Base-by-base conservation (phyloP, 2,113 vertebrate species). In the Paralichthys olivaceus region DNA sequence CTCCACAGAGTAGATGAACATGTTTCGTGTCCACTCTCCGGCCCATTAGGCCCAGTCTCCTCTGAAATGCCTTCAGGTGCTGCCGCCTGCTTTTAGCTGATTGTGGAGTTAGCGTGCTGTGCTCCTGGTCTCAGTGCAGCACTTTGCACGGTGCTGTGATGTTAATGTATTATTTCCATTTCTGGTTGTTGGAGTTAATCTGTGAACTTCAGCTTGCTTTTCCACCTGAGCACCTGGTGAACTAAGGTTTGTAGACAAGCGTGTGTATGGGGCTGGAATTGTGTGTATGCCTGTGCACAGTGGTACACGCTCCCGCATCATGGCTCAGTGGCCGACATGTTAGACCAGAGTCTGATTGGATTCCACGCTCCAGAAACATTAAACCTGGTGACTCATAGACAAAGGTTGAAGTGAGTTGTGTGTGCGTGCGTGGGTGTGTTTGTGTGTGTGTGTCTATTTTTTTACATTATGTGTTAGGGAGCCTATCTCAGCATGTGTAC, bases 301-400 rank as follows among this genome's bases (percentile, higher is more conserved):
- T 11, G 40, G 12, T 70, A 49, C 49, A 25, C 25, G 62, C 47
- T 29, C 28, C 34, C 28, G 28, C 63, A 13, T 67, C 43, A 53
- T 11, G 23, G 74, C 83, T 89, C 64, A 77, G 68, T 75, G 69
- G 54, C 77, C 80, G 73, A 89, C 63, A 85, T 90, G 80, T 86
- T 72, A 77, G 79, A 86, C 76, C 43, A 49, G 64, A 68, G 72
- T 85, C 73, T 82, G 84, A 90, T 90, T 91, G 72, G 80, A 91
- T 90, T 91, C 72, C 56, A 88, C 11, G 83, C 86, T 91, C 62
- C 80, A 88, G 74, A 91, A 92, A 90, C 80, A 66, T 86, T 81
- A 77, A 84, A 71, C 32, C 53, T 62, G 70, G 61, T 69, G 75
- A 79, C 23, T 87, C 54, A 56, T n/a, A 71, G 29, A 72, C 37